Evolutionary conservation across 2,888 invertebrate genomes (phyloP), one percentile per base, ranked within the genome.

Genomic region (Hybos culiciformis): DNA sequence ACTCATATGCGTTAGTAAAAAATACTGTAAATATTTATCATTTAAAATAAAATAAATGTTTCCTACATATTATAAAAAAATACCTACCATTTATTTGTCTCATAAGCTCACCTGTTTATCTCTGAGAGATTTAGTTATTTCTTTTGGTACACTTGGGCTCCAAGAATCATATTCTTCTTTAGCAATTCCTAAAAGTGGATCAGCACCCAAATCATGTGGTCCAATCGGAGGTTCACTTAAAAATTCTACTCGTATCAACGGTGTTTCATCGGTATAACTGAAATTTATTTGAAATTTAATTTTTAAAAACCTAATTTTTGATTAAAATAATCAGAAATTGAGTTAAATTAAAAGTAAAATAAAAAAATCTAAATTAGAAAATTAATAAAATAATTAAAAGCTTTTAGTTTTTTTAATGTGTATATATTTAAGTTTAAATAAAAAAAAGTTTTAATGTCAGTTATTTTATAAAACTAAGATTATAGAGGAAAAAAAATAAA

Each of bases 91-190:
- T 18, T 19, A 12, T 8, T 37, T 19, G 7, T 34, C 41, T 5
- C 14, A 31, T 31, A n/a, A 32, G 26, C 19, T 40, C 43, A 55
- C 63, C 49, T 65, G 66, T 47, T 61, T 57, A 45, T 79, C 76
- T 51, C 78, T 81, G 20, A 86, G 66, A 46, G 78, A 80, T 59
- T 70, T 73, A 11, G 83, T 74, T 8, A 82, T 69, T 59, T 88
- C 90, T 53, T 87, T 86, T 18, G 90, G 86, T 39, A 90, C 87
- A 17, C 85, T 82, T 0, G 87, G 83, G 14, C 87, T 87, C 94
- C 94, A 96, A 0, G 90, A 88, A 58, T 96, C 94, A 0, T 90
- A 83, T 60, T 96, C 94, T 18, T 77, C 75, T 32, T 83, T 79
- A 6, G 82, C 83, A 33, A 94, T 70, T 7, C 86, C 85, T 43